Base-by-base conservation (phyloP, 2,113 vertebrate genomes). In the cattle (Bos taurus) region DNA sequence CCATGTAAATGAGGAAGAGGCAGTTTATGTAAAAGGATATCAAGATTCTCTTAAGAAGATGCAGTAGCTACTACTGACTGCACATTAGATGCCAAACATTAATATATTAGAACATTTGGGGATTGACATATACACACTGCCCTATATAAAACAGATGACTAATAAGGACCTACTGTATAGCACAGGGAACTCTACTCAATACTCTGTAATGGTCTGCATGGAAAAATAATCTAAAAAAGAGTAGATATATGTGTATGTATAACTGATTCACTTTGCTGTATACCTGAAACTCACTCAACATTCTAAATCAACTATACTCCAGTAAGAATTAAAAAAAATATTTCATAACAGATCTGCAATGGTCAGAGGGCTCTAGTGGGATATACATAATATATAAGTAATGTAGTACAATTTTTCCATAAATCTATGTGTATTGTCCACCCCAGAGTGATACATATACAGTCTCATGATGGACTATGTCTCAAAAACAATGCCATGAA, bases 401-500 rank as follows among this genome's bases (percentile, higher is more conserved):
- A 62, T 19, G 80, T 21, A 33, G 67, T n/a, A 9, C n/a, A 81
- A 46, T 82, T 80, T 50, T 4, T 48, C 62, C 16, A 2, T 71
- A 17, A 17, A 25, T n/a, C 81, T 46, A 23, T 52, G 30, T 25
- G 3, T 83, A 33, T 23, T 81, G 8, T 74, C 13, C 40, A n/a
- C 80, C 81, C 62, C 56, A 92, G 12, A 87, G 52, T 19, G 80
- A 15, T 60, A n/a, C 4, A 48, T 46, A 54, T 30, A 8, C 28
- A 77, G 17, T 60, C 94, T 92, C 92, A 26, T 80, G 96, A 57
- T 26, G 7, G 64, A 84, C 2, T 85, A 6, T 48, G 91, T 98
- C 97, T 97, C 84, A 54, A 95, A 50, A 62, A 77, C 48, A 93
- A 10, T 91, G 13, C 96, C 85, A 19, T 52, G 80, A 95, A 74